These are phyloP conservation scores for Charanyca ferruginea DNA, from an alignment of 2,888 invertebrate genomes.

Conservation along the genomic window DNA sequence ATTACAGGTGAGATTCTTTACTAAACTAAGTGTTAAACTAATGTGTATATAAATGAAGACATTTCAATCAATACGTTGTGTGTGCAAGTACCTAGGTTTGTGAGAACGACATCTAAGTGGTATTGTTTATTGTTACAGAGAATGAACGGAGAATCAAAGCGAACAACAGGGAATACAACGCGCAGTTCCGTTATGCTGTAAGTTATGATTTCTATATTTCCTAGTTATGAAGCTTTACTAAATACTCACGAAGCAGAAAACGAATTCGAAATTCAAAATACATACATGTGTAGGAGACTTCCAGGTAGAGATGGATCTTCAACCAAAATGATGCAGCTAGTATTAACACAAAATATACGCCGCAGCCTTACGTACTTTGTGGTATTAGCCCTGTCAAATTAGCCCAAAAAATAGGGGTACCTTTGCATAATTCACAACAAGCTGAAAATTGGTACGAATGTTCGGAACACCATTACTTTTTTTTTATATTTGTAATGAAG, in stretches of 20 bases:
- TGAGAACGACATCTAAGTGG: slow-evolving; percentile 48
- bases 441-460: no score
- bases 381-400: no score
- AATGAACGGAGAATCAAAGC: slow-evolving; percentile 99
- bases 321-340: neutral
- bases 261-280: neutral
- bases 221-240: neutral
- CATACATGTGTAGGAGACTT: neutral
- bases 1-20: neutral
- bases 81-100: slow-evolving; percentile 52
- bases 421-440: no score
- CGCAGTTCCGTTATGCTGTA: slow-evolving; percentile 99
- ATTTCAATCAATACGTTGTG: slow-evolving; percentile 52
- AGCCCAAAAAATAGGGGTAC: no score
- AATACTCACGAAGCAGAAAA: neutral
- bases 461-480: no score
- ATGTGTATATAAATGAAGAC: slow-evolving; percentile 46
- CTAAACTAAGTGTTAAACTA: slow-evolving; percentile 34
- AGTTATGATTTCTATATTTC: slow-evolving; percentile 86
- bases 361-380: no score
- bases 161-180: slow-evolving; percentile 98
- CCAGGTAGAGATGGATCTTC: neutral
- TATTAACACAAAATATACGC: no score
- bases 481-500: no score
- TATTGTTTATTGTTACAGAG: slow-evolving; percentile 93